phyloP scores from a whole-genome alignment of 2,888 invertebrate species.

The Ryuthela nishihirai region DNA sequence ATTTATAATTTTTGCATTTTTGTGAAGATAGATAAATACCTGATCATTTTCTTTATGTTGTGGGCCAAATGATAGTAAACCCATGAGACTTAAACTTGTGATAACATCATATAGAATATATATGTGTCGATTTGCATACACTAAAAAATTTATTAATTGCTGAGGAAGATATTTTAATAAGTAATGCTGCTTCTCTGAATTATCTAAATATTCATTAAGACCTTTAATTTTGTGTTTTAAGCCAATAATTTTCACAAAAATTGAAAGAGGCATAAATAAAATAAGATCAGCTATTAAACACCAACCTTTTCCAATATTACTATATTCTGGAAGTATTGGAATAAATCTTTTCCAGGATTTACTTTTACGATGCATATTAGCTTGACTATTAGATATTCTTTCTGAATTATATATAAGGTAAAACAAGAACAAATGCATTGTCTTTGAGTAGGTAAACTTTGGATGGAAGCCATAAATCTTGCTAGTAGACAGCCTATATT shows the following conservation, averaged over 20 bases:
- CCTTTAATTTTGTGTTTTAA: conserved; percentile 58
- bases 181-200: conserved; percentile 64
- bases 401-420: conserved; percentile 63
- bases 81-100: conserved; percentile 60
- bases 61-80: conserved; percentile 64
- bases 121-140: conserved; percentile 60
- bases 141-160: conserved; percentile 55
- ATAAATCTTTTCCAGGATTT: conserved; percentile 69
- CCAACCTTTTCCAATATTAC: conserved; percentile 61
- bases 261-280: conserved; percentile 64
- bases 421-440: conserved; percentile 65
- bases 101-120: conserved; percentile 58
- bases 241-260: conserved; percentile 65
- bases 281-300: conserved; percentile 65
- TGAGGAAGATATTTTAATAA: conserved; percentile 60
- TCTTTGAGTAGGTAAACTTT: conserved; percentile 64
- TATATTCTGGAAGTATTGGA: conserved; percentile 60
- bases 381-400: conserved; percentile 45
- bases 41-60: conserved; percentile 65
- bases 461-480: conserved; percentile 54
- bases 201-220: conserved; percentile 59
- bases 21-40: conserved; percentile 66
- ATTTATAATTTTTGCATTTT: conserved; percentile 60
- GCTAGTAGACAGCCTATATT: conserved; percentile 32
- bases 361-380: conserved; percentile 46